Base-by-base conservation (phyloP, 2,113 vertebrate genomes). In the Jacana jacana region DNA sequence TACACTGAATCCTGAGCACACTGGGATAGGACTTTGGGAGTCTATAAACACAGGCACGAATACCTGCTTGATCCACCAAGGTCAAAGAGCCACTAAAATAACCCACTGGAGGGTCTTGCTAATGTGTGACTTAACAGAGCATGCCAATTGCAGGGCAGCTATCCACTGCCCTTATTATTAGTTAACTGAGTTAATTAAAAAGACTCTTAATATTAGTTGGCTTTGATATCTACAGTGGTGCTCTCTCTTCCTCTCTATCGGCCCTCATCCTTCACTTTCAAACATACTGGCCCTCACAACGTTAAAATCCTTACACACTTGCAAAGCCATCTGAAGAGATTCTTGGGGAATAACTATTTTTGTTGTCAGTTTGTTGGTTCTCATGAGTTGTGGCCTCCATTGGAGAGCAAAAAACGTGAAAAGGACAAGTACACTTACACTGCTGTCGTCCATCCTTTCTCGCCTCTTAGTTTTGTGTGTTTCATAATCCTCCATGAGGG, bases 401-500 rank as follows among this genome's bases (percentile, higher is more conserved):
- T 1, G 4, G 44, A 86, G 39, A 79, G 46, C 24, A 76, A 84
- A 69, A 68, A 70, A 70, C n/a, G 46, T 3, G 31, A 91, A 92
- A 89, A 93, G 81, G 76, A 94, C 91, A 93, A 90, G 51, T 1
- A 11, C 27, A 98, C 99, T 99, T 97, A 99, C 99, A 94, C 98
- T 99, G 98, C 98, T 98, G 97, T 99, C 99, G 4, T 99, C 99
- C 96, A 98, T 95, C 90, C 99, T 98, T 96, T 99, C 99, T 88
- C 98, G 98, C 96, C 99, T 98, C 97, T 99, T 99, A 93, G 99
- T 99, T 98, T 99, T 99, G 98, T 99, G 99, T 44, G 98, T 98
- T 97, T 99, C 99, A 15, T 98, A 99, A 97, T 99, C 99, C 92
- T 99, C 99, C 99, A 99, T 98, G 51, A 99, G 98, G 7, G 99